Percentiles rank a stretch among this genome's conserved stretches.
Conservation (phyloP, 2,888 invertebrate genomes). For the Rhyacophila evoluta region DNA sequence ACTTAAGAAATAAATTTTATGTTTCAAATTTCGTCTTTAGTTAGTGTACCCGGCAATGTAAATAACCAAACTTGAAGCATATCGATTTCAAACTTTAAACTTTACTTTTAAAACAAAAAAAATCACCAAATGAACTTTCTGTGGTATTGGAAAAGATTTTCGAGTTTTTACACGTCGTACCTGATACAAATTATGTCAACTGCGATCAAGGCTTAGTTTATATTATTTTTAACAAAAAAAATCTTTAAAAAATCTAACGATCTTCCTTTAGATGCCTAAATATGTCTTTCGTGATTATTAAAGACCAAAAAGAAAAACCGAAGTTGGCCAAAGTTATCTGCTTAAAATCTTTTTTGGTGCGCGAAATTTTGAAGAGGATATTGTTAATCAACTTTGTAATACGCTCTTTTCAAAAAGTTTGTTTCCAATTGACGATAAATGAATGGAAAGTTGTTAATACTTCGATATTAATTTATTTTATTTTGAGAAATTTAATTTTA, state of each 20-base stretch:
- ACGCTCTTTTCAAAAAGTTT: background rate
- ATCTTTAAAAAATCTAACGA: background rate
- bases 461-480: background rate
- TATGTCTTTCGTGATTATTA: constrained; percentile 26
- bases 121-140: background rate
- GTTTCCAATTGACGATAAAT: background rate
- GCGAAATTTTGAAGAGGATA: background rate
- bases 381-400: background rate
- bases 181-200: background rate
- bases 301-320: background rate
- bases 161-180: background rate
- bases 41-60: background rate
- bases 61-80: constrained; percentile 22
- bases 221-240: background rate
- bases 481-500: background rate
- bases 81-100: background rate
- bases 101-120: background rate
- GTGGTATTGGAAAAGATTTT: background rate
- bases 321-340: background rate
- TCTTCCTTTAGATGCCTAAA: background rate
- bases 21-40: constrained; percentile 2
- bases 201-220: background rate
- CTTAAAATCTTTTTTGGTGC: background rate
- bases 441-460: background rate
- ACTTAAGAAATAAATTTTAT: background rate